A percentile compares a stretch with the other conserved stretches of the same genome.
phyloP scores from a whole-genome alignment of 2,888 invertebrate genomes.

The Hypolimnas misippus region DNA sequence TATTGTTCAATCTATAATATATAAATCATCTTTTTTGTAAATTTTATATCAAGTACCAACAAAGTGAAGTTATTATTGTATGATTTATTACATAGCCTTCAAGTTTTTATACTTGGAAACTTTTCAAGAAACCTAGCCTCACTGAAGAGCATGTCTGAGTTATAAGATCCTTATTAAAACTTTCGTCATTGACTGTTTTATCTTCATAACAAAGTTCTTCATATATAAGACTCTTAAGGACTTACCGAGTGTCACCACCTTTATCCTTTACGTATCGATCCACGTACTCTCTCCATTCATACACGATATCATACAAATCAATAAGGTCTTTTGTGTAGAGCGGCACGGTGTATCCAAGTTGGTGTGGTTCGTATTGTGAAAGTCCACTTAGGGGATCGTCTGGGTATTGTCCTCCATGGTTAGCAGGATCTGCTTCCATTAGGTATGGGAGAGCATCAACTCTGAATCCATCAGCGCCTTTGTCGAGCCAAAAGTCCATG shows the following conservation, averaged over 20 bases:
- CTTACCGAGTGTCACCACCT: slow-evolving; percentile 72
- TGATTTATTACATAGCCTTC: slow-evolving; percentile 29
- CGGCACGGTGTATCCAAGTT: slow-evolving; percentile 84
- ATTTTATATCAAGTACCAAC: slow-evolving; percentile 10
- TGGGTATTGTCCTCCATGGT: slow-evolving; percentile 65
- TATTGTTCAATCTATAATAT: too few species aligned
- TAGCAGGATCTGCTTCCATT: slow-evolving; percentile 78
- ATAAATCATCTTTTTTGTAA: too few species aligned
- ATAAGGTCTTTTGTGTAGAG: slow-evolving; percentile 85
- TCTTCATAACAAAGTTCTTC: slow-evolving; percentile 34
- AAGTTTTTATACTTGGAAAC: slow-evolving; percentile 31
- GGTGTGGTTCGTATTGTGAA: slow-evolving; percentile 71
- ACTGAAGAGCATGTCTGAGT: slow-evolving; percentile 31
- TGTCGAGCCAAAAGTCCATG: slow-evolving; percentile 88
- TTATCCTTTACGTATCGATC: slow-evolving; percentile 72
- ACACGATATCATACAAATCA: slow-evolving; percentile 81
- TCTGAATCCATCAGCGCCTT: slow-evolving; percentile 91
- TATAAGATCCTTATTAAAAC: slow-evolving; percentile 42
- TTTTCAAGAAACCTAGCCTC: slow-evolving; percentile 30
- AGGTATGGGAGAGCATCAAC: slow-evolving; percentile 86
- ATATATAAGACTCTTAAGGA: slow-evolving; percentile 26
- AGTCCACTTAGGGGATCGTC: slow-evolving; percentile 80
- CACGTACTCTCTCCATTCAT: slow-evolving; percentile 83
- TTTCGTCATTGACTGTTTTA: slow-evolving; percentile 38
- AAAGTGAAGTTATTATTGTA: slow-evolving; percentile 25